Evolutionary conservation across 2,888 invertebrate species (phyloP).

Genomic region (Pterostichus madidus): DNA sequence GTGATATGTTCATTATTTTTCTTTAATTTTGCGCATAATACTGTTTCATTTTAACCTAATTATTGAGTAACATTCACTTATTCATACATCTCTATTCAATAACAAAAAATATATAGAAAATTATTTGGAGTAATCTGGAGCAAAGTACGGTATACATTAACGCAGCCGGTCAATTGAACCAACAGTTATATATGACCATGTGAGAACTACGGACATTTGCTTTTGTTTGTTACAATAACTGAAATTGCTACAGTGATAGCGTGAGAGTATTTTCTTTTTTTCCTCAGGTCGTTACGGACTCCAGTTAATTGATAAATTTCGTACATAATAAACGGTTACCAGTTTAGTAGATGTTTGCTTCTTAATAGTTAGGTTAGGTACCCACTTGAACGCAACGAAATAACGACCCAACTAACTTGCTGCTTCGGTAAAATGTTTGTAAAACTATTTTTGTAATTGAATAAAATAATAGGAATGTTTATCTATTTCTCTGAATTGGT

Average conservation of each 20-base stretch:
- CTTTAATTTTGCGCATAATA: no score
- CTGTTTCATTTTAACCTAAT: no score
- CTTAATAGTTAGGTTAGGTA: slow-evolving; percentile 52
- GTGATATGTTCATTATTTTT: no score
- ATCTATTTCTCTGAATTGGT: slow-evolving; percentile 33
- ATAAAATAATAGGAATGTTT: slow-evolving; percentile 55
- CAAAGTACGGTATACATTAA: not conserved
- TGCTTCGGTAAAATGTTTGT: slow-evolving; percentile 23
- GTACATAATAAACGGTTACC: slow-evolving; percentile 55
- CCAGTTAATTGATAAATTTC: slow-evolving; percentile 60
- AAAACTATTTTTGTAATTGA: slow-evolving; percentile 48
- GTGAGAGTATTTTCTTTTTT: slow-evolving; percentile 52
- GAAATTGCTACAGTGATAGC: slow-evolving; percentile 55
- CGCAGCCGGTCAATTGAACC: slow-evolving; percentile 6
- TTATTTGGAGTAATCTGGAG: not conserved
- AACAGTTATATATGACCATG: slow-evolving; percentile 41
- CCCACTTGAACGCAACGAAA: slow-evolving; percentile 5
- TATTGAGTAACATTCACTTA: no score
- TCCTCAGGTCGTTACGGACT: slow-evolving; percentile 34
- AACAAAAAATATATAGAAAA: not conserved
- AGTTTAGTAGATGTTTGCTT: slow-evolving; percentile 47
- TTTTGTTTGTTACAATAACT: slow-evolving; percentile 57
- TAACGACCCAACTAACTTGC: not conserved
- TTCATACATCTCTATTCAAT: no score
- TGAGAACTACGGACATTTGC: slow-evolving; percentile 49